phyloP scores from a whole-genome alignment of 23 tunicate genomes.

The Botrylloides violaceus region DNA sequence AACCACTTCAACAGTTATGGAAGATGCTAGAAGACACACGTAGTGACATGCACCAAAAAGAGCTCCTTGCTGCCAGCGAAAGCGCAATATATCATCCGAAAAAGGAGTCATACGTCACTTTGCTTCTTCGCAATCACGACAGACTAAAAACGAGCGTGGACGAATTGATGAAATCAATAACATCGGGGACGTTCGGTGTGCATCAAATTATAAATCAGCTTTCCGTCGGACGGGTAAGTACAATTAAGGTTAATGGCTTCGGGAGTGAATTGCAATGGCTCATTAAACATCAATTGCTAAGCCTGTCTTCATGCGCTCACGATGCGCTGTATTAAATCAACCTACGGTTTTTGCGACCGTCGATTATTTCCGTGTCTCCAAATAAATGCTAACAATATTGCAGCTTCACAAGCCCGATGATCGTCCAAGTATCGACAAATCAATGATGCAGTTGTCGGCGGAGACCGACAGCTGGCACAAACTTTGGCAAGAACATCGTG shows the following conservation, averaged over 20 bases:
- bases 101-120: slow-evolving; percentile 30
- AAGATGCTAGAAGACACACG: slow-evolving; percentile 24
- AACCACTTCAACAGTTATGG: slow-evolving; percentile 16
- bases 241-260: background rate
- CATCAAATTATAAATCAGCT: slow-evolving; percentile 33
- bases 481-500: slow-evolving; percentile 34
- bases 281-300: background rate
- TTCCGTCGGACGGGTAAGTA: slow-evolving; percentile 26
- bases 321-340: too few relatives aligned
- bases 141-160: slow-evolving; percentile 37
- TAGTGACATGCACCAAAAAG: slow-evolving; percentile 26
- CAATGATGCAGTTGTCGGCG: slow-evolving; percentile 38
- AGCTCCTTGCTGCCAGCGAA: slow-evolving; percentile 8
- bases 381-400: too few relatives aligned
- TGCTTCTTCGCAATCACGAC: slow-evolving; percentile 38
- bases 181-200: slow-evolving; percentile 29
- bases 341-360: too few relatives aligned
- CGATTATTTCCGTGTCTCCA: too few relatives aligned
- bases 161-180: slow-evolving; percentile 41
- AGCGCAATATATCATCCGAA: slow-evolving; percentile 20
- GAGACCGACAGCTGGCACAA: slow-evolving; percentile 26
- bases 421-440: slow-evolving; percentile 21
- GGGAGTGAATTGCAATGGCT: too few relatives aligned
- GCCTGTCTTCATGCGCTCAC: too few relatives aligned
- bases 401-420: slow-evolving; percentile 21